phyloP scores from a whole-genome alignment of 2,888 invertebrate genomes.

The Caradrina clavipalpis region DNA sequence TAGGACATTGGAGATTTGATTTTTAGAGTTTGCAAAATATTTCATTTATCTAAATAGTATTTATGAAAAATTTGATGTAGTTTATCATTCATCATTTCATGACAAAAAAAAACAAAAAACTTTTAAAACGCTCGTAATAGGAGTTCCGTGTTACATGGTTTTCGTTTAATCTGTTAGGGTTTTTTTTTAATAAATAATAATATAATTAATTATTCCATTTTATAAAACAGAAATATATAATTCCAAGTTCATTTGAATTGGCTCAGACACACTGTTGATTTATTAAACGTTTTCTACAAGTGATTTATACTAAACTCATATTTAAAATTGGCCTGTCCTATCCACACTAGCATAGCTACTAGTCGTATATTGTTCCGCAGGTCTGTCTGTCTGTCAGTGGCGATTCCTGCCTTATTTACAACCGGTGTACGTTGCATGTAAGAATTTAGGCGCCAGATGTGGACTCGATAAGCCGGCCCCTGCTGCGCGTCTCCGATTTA shows the following conservation, averaged over 20 bases:
- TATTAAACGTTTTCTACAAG: slow-evolving; percentile 28
- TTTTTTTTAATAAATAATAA: background rate
- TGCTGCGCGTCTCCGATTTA: slow-evolving; percentile 76
- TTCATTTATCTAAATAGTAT: background rate
- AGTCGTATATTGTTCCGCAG: slow-evolving; percentile 57
- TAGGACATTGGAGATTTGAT: slow-evolving; percentile 40
- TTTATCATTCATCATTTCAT: background rate
- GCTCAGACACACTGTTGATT: slow-evolving; percentile 48
- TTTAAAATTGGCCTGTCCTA: slow-evolving; percentile 40
- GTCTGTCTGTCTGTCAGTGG: slow-evolving; percentile 72
- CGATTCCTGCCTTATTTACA: slow-evolving; percentile 69
- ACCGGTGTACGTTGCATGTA: slow-evolving; percentile 70
- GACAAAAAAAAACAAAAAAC: background rate
- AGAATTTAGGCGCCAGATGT: slow-evolving; percentile 89
- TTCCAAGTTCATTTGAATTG: slow-evolving; percentile 33
- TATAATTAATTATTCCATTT: slow-evolving; percentile 19
- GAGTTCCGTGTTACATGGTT: slow-evolving; percentile 5
- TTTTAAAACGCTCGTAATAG: slow-evolving; percentile 2
- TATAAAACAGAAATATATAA: slow-evolving; percentile 17
- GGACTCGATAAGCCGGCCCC: slow-evolving; percentile 74
- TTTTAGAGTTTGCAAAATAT: slow-evolving; percentile 19
- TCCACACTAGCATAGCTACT: slow-evolving; percentile 61
- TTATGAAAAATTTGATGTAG: background rate
- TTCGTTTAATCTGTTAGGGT: background rate
- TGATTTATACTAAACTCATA: slow-evolving; percentile 36